These are phyloP conservation scores for Telmatherina bonti DNA, from an alignment of 2,797 vertebrate species.

Conservation along the genomic window DNA sequence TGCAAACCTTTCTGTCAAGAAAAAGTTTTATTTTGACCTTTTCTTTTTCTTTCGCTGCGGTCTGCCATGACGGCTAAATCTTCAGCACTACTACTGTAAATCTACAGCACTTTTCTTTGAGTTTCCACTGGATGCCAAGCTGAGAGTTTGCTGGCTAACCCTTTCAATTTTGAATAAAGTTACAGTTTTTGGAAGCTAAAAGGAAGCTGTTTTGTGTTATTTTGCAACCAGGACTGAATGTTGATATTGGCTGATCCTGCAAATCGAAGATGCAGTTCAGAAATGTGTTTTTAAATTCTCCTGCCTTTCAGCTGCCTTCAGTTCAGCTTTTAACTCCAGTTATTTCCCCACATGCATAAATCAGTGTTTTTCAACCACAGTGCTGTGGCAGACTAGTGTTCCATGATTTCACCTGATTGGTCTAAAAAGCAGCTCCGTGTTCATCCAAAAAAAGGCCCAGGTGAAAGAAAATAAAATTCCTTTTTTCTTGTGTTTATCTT, in stretches of 20 bases:
- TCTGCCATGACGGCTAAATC: conserved; percentile 11
- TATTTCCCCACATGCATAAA: not conserved
- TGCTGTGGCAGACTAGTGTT: no score
- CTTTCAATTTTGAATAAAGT: conserved; percentile 1
- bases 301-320: conserved; percentile 3
- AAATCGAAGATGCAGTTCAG: conserved; percentile 23
- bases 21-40: conserved; percentile 3
- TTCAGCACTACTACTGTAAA: conserved; percentile 12
- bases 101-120: not conserved
- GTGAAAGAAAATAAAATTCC: no score
- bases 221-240: conserved; percentile 19
- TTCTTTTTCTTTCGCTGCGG: conserved; percentile 7
- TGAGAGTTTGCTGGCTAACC: not conserved
- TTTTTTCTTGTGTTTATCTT: no score
- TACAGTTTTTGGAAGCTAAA: conserved; percentile 13
- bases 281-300: not conserved
- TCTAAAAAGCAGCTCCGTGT: no score
- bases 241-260: conserved; percentile 41
- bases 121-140: conserved; percentile 9
- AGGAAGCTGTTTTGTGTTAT: conserved; percentile 2
- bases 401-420: no score
- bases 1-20: not conserved
- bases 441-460: no score
- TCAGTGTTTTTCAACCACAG: no score
- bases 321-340: not conserved